These are phyloP conservation scores for Apoda limacodes DNA, from an alignment of 2,888 invertebrate genomes.

Conservation along the genomic window DNA sequence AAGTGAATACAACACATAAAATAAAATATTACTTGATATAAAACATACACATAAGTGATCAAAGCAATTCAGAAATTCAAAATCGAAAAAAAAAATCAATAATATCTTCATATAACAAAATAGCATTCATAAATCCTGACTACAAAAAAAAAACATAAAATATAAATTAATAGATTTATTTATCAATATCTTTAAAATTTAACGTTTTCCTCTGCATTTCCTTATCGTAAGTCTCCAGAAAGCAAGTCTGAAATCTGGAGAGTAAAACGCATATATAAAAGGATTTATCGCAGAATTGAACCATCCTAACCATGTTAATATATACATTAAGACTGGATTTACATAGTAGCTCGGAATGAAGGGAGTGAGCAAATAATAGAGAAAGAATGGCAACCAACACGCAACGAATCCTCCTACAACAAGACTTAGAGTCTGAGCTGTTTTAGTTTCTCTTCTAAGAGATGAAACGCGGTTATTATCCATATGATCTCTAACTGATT, in stretches of 20 bases:
- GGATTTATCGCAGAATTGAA: slow-evolving; percentile 92
- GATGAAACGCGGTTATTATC: slow-evolving; percentile 75
- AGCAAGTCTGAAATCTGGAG: slow-evolving; percentile 86
- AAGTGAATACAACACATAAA: too few species aligned
- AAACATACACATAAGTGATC: too few species aligned
- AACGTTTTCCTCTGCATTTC: slow-evolving; percentile 68
- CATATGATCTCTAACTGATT: slow-evolving; percentile 65
- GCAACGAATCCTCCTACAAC: slow-evolving; percentile 90
- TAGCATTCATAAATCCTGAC: too few species aligned
- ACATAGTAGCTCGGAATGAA: slow-evolving; percentile 76
- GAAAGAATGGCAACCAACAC: slow-evolving; percentile 91
- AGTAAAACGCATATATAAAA: slow-evolving; percentile 91
- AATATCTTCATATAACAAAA: too few species aligned
- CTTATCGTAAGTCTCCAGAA: slow-evolving; percentile 86
- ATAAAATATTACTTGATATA: too few species aligned
- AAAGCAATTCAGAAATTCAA: too few species aligned
- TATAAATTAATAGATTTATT: too few species aligned
- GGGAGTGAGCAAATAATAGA: slow-evolving; percentile 84
- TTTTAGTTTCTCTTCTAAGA: slow-evolving; percentile 84
- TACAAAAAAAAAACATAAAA: too few species aligned
- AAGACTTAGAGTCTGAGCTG: slow-evolving; percentile 87
- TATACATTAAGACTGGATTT: slow-evolving; percentile 75
- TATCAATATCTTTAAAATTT: too few species aligned
- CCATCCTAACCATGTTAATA: slow-evolving; percentile 90
- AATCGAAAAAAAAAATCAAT: background rate